phyloP scores from a whole-genome alignment of 2,113 vertebrate genomes.

The Perca fluviatilis region DNA sequence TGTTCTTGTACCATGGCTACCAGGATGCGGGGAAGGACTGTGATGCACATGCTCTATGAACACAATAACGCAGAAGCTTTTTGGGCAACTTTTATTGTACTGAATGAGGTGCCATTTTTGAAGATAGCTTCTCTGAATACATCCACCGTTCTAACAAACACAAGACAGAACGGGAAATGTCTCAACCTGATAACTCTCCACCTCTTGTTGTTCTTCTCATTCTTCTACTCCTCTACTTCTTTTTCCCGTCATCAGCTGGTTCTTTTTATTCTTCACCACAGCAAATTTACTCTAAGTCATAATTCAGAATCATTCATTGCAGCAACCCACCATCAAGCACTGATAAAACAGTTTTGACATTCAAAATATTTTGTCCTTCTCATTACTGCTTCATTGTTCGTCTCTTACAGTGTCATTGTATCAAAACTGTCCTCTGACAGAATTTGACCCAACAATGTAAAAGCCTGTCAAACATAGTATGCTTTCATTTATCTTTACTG shows the following conservation, averaged over 20 bases:
- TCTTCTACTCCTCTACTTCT: neutral
- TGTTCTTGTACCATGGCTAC: neutral
- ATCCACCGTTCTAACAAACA: neutral
- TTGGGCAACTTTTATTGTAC: neutral
- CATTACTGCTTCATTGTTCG: slow-evolving; percentile 56
- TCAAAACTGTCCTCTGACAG: slow-evolving; percentile 35
- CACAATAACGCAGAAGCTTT: neutral
- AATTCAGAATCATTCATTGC: slow-evolving; percentile 12
- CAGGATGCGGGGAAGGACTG: neutral
- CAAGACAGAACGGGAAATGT: neutral
- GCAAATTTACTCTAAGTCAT: neutral
- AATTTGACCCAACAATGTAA: slow-evolving; percentile 45
- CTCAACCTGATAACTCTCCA: neutral
- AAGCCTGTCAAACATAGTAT: slow-evolving; percentile 65
- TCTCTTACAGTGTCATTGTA: neutral
- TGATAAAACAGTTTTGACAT: slow-evolving; percentile 49
- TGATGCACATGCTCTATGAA: neutral
- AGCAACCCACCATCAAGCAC: slow-evolving; percentile 36
- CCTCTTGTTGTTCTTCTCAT: neutral
- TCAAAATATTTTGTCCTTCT: slow-evolving; percentile 47
- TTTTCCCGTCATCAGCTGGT: slow-evolving; percentile 7
- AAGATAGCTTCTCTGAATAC: neutral
- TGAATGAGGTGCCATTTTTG: slow-evolving; percentile 5
- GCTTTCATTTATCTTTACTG: slow-evolving; percentile 68
- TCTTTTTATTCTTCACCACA: slow-evolving; percentile 20